Base-by-base conservation (phyloP, 2,113 vertebrate genomes). In the Plectropomus leopardus region DNA sequence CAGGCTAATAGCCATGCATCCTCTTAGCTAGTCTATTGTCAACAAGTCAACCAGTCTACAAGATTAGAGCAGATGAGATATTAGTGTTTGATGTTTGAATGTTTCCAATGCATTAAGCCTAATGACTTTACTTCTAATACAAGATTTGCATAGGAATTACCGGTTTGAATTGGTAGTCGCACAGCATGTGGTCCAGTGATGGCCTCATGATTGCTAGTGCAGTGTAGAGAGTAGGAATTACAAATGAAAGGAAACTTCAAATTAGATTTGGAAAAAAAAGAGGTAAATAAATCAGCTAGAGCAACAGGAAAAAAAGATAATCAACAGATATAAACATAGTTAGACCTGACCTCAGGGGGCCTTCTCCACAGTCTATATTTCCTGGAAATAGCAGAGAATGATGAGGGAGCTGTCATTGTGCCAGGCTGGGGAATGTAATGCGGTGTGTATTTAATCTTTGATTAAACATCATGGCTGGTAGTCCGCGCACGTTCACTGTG, bases 401-500 rank as follows among this genome's bases (percentile, higher is more conserved):
- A 87, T 82, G 81, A 83, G 80, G 48, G 63, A 69, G 53, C 67
- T 88, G 88, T 78, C 80, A 69, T 59, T 67, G 67, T 87, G 82
- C 67, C 63, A 53, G 30, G 10, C 63, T 58, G 34, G 65, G 70
- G 73, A 77, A 82, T 77, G 79, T 74, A 82, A 87, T 66, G 83
- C 75, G 53, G 69, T 26, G 23, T 78, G 79, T 83, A 55, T 87
- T 85, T 93, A 90, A 90, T 92, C 82, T 83, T 30, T 84, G 89
- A 90, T 94, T 88, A 89, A 93, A 87, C 50, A 72, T 78, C 26
- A 6, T 24, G 40, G 47, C 73, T 86, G 63, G 81, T 36, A 90
- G 88, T 90, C 91, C 67, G 24, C 45, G 81, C 91, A 94, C 91
- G 80, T 92, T 81, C 55, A 13, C 57, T 23, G 51, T 84, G 82